Evolutionary conservation across 2,888 invertebrate species (phyloP).

Genomic region (Morinoia aosen): DNA sequence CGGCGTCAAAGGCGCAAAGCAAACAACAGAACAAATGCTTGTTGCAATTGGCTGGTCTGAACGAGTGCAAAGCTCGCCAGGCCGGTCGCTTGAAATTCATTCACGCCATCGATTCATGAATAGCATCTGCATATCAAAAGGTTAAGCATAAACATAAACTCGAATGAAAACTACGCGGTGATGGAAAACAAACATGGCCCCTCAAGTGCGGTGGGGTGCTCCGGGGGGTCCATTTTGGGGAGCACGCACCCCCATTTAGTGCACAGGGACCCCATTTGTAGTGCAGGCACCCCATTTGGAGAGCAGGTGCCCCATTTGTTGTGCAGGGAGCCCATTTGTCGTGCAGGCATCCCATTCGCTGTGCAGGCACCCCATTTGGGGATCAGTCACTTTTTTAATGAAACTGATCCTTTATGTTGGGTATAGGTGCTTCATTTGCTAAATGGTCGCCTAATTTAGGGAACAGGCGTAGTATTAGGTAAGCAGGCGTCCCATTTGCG

Average conservation of each 20-base stretch:
- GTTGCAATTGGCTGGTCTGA: slow-evolving; percentile 9
- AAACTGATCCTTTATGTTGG: too few species aligned
- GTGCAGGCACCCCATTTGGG: too few species aligned
- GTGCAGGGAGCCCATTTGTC: background rate
- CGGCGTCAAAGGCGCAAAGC: background rate
- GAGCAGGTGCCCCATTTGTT: background rate
- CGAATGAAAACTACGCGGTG: slow-evolving; percentile 47
- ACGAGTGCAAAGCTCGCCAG: background rate
- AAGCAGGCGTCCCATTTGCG: too few species aligned
- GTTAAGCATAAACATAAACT: slow-evolving; percentile 52
- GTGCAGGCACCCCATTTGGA: background rate
- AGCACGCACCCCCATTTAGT: background rate
- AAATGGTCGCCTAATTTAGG: too few species aligned
- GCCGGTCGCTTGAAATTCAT: slow-evolving; percentile 43
- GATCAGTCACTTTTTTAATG: too few species aligned
- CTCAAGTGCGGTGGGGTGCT: background rate
- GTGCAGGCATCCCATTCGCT: too few species aligned
- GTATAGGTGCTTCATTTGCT: too few species aligned
- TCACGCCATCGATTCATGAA: slow-evolving; percentile 51
- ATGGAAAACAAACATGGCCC: slow-evolving; percentile 38
- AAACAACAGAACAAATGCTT: background rate
- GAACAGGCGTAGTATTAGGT: too few species aligned
- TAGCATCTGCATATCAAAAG: slow-evolving; percentile 53
- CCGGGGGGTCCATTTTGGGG: background rate
- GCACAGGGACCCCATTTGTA: background rate